Conservation (phyloP, 2,888 invertebrate genomes). For the Ommatoiulus sabulosus region DNA sequence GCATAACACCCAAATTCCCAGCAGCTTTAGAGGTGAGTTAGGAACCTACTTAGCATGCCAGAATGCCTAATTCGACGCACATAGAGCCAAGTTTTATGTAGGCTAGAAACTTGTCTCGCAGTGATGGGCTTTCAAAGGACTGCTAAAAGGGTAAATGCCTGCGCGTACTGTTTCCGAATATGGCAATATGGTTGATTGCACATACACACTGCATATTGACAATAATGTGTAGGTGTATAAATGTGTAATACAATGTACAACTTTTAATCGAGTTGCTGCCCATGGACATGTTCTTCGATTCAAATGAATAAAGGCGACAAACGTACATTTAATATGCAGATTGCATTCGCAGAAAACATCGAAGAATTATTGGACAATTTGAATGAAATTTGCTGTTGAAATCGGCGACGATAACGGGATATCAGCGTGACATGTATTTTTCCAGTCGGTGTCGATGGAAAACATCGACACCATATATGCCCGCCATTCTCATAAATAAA, state of each 20-base stretch:
- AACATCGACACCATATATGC: no score
- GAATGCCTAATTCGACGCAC: conserved; percentile 24
- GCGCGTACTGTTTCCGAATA: not conserved
- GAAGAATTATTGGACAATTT: no score
- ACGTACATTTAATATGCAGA: not conserved
- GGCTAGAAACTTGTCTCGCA: not conserved
- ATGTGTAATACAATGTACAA: not conserved
- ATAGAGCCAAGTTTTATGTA: not conserved
- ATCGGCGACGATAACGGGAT: no score
- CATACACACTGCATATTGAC: no score
- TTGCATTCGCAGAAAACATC: no score
- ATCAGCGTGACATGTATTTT: no score
- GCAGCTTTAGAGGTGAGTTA: conserved; percentile 5
- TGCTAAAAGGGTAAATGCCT: not conserved
- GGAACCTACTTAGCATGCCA: conserved; percentile 26
- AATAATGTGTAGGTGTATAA: not conserved
- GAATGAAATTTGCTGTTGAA: no score
- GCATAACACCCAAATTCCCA: conserved; percentile 36
- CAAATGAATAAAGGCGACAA: not conserved
- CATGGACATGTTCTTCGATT: not conserved
- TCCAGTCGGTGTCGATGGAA: no score
- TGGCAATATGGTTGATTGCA: no score
- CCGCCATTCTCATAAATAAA: no score
- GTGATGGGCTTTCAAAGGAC: not conserved
- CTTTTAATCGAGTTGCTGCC: not conserved